Base-by-base conservation (phyloP, 1,140 invertebrate genomes). In the Drosophila ananassae region DNA sequence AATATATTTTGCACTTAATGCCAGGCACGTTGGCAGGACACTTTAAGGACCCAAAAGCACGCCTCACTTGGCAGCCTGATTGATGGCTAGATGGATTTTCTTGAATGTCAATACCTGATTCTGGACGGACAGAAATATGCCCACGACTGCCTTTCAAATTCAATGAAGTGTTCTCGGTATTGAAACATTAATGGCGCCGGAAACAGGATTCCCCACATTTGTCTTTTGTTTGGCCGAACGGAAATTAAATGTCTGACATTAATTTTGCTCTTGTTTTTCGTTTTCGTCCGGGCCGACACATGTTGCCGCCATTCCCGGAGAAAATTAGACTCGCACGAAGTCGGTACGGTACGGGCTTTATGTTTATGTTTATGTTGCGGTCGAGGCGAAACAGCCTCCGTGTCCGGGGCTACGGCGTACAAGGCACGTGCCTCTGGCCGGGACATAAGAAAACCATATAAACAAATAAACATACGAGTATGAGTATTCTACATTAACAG, bases 161-260 rank as follows among this genome's bases (percentile, higher is more conserved):
- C 57, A 79, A 80, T 73, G 81, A 62, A 68, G 34, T 73, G 48
- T 28, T 46, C 47, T 44, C 41, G 7, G 30, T 41, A 44, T 71
- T 55, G 30, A 57, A 50, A 30, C 13, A 54, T 77, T 48, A 62
- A 67, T 55, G 52, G 41, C 22, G 21, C n/a, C 41, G 34, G 37
- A 51, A 46, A 69, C 63, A 24, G 34, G 52, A 57, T 21, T 50
- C 63, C 34, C 24, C 72, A 61, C 55, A 78, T 73, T 81, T 78
- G 74, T 82, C 79, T 63, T 34, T 59, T 64, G 48, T 30, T 59
- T 50, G 53, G 58, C n/a, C 44, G 39, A 87, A 66, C 81, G 81
- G 77, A 85, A 85, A 85, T 85, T 85, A 84, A 84, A 84, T 84
- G 68, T 85, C 66, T 77, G 47, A 50, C 81, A 71, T 85, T 85